These are phyloP conservation scores for Nematopogon swammerdamellus DNA, from an alignment of 2,888 invertebrate genomes.

Conservation along the genomic window DNA sequence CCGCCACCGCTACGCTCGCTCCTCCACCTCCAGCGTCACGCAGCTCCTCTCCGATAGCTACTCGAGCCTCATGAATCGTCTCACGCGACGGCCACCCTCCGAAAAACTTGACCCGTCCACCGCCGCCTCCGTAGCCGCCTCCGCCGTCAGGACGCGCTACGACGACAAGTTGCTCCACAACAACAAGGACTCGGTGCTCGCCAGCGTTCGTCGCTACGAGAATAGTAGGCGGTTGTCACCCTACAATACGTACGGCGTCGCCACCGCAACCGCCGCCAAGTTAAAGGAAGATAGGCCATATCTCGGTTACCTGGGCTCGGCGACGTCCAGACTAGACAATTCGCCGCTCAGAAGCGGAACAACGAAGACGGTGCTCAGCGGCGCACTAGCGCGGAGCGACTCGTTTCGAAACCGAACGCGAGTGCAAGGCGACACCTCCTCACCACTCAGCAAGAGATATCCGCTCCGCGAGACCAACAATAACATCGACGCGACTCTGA, in stretches of 20 bases:
- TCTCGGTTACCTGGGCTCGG: constrained; percentile 36
- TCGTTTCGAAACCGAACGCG: constrained; percentile 42
- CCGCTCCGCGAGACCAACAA: constrained; percentile 47
- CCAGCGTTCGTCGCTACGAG: constrained; percentile 41
- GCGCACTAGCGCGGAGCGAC: constrained; percentile 40
- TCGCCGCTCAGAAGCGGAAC: constrained; percentile 32
- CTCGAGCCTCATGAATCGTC: constrained; percentile 77
- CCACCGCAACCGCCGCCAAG: constrained; percentile 25
- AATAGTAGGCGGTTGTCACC: constrained; percentile 41
- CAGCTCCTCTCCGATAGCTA: constrained; percentile 85
- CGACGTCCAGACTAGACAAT: constrained; percentile 26
- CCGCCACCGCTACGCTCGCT: constrained; percentile 71
- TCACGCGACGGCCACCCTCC: constrained; percentile 77
- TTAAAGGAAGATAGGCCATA: constrained; percentile 38
- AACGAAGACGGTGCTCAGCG: constrained; percentile 25
- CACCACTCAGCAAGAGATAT: constrained; percentile 39
- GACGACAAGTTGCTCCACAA: constrained; percentile 37
- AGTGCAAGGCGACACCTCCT: constrained; percentile 40
- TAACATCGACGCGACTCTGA: constrained; percentile 30
- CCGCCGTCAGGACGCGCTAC: constrained; percentile 30
- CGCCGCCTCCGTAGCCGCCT: constrained; percentile 22
- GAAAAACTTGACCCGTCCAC: constrained; percentile 50
- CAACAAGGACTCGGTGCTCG: constrained; percentile 30
- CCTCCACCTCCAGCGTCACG: constrained; percentile 78
- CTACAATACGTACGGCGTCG: constrained; percentile 29